Conservation (phyloP, 2,797 vertebrate species). For the Takifugu ocellatus region DNA sequence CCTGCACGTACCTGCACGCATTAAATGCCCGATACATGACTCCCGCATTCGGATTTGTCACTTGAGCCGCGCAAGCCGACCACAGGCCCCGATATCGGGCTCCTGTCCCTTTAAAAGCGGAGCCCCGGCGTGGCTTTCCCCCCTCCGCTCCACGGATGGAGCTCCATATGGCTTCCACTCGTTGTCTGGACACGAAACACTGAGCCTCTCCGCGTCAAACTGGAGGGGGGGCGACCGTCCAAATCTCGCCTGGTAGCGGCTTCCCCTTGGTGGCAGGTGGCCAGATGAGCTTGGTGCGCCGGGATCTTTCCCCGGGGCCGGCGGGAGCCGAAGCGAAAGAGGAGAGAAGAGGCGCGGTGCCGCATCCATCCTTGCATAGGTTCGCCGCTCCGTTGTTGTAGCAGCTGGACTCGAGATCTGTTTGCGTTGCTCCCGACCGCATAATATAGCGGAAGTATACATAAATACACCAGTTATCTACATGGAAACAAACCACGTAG, state of each 20-base stretch:
- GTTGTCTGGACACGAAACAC: conserved; percentile 36
- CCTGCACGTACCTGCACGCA: no score
- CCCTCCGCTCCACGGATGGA: conserved; percentile 43
- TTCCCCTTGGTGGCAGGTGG: conserved; percentile 29
- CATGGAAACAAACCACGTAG: neutral
- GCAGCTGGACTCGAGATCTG: conserved; percentile 63
- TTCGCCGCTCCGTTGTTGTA: conserved; percentile 37
- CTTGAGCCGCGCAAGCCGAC: conserved; percentile 44
- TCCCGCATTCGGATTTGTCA: conserved; percentile 41
- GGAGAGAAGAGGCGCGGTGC: conserved; percentile 47
- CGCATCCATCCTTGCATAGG: conserved; percentile 65
- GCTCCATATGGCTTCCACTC: conserved; percentile 56
- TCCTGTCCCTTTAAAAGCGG: conserved; percentile 78
- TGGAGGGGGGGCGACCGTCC: conserved; percentile 21
- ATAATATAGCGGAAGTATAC: neutral
- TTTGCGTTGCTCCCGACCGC: conserved; percentile 20
- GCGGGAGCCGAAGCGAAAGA: conserved; percentile 41
- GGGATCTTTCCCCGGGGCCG: conserved; percentile 28
- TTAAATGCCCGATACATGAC: conserved; percentile 41
- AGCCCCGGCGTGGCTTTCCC: conserved; percentile 28
- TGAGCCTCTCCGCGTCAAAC: conserved; percentile 21
- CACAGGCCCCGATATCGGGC: conserved; percentile 36
- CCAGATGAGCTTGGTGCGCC: conserved; percentile 52
- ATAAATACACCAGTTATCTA: no score
- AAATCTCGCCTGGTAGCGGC: conserved; percentile 18